Conservation (phyloP, 2,113 vertebrate genomes). For the Raja brachyura region DNA sequence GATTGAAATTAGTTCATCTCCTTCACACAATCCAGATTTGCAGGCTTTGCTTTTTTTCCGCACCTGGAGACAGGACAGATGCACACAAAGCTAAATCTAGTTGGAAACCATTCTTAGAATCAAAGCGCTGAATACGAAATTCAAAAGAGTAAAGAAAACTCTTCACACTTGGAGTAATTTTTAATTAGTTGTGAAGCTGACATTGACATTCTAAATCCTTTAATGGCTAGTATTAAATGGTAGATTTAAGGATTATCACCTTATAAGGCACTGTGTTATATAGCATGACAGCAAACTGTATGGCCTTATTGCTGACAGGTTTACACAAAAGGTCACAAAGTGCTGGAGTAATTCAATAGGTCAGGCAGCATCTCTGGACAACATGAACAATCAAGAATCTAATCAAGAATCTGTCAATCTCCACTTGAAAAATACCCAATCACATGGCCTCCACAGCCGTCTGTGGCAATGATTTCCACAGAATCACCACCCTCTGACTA, state of each 20-base stretch:
- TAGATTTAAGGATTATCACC: neutral
- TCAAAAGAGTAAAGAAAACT: neutral
- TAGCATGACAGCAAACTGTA: neutral
- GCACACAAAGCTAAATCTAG: neutral
- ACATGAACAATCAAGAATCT: no score
- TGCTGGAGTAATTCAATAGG: no score
- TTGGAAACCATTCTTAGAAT: neutral
- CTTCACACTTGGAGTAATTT: neutral
- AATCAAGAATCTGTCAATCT: no score
- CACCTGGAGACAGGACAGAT: conserved; percentile 49
- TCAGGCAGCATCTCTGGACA: no score
- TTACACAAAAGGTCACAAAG: no score
- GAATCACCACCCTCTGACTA: no score
- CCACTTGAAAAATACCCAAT: no score
- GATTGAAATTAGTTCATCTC: conserved; percentile 83
- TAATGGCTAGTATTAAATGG: neutral
- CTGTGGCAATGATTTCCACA: no score
- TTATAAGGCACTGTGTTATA: neutral
- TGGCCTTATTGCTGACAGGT: no score
- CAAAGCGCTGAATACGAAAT: neutral
- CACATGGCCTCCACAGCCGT: no score
- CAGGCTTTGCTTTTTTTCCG: conserved; percentile 64
- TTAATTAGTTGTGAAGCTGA: neutral
- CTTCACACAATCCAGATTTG: conserved; percentile 70
- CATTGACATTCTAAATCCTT: neutral